Evolutionary conservation across 37 sponge, comb jelly and placozoan genomes (phyloP).

Genomic region (Geodia barretti): DNA sequence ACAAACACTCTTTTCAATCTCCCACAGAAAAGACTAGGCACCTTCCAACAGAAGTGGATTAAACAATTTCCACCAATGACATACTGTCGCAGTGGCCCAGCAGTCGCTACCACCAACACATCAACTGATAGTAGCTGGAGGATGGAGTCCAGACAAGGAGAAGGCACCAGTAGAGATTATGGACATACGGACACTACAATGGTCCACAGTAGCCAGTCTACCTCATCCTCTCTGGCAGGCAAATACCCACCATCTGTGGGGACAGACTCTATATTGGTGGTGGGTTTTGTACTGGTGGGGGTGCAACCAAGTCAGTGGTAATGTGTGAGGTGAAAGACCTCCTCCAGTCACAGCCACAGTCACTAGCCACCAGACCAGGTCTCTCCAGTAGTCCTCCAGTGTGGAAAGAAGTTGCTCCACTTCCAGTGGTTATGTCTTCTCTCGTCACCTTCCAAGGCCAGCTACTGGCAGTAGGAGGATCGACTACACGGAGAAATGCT

Average conservation of each 20-base stretch:
- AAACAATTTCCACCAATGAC: slow-evolving; percentile 5
- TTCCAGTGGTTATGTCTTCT: not conserved
- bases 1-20: not conserved
- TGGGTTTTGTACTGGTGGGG: no score
- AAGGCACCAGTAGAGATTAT: not conserved
- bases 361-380: no score
- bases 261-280: not conserved
- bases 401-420: not conserved
- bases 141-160: not conserved
- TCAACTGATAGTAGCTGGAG: slow-evolving; percentile 1
- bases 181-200: slow-evolving; percentile 7
- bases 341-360: no score
- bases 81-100: not conserved
- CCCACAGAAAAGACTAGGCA: no score
- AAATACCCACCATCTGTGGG: slow-evolving; percentile 1
- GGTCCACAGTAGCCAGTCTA: slow-evolving; percentile 7
- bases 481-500: not conserved
- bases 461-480: slow-evolving; percentile 10
- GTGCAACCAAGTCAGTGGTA: not conserved
- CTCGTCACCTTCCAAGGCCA: not conserved
- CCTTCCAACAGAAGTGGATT: not conserved
- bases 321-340: not conserved
- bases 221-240: slow-evolving; percentile 1
- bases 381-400: not conserved
- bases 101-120: not conserved